Base-by-base conservation (phyloP, 1,140 invertebrate genomes). In the Battus philenor region DNA sequence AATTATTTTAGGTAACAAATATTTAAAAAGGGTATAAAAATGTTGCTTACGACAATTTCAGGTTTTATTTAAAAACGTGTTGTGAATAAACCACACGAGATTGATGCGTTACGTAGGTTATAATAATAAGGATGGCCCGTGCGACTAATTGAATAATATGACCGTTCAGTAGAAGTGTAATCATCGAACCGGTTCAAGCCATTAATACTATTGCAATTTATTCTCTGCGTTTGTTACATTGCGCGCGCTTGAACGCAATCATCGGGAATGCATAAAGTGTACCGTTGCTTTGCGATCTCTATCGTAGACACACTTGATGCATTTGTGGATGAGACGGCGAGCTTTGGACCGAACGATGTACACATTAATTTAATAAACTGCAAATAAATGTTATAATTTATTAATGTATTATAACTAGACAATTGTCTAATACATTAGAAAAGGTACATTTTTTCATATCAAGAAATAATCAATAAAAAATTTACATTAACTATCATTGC, bases 171-270 rank as follows among this genome's bases (percentile, higher is more conserved):
- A 49, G 59, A 53, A 44, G 51, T 52, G 59, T 52, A 72, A 72
- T 72, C 63, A 59, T 46, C 45, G 54, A 54, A 72, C 66, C 66
- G 63, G 69, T 69, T 69, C 58, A 41, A 46, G 50, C 49, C 53
- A 60, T 62, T 68, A 70, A 65, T 71, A 62, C 51, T 53, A 65
- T 67, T 58, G 66, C 66, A 69, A 69, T 67, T 65, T 69, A 64
- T 61, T 54, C 50, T 33, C 47, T 45, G 44, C 49, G 48, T 22
- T 38, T 54, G 44, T 43, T 44, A 46, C 44, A 56, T 30, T 39
- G 59, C 64, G 67, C 64, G 67, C 68, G 66, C 57, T 47, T 39
- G 13, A 20, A 26, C 11, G 61, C 63, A 64, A 75, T 72, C 66
- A 69, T 59, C 53, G 52, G 53, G 62, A 64, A 56, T 58, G 47